Base-by-base conservation (phyloP, 2,113 vertebrate genomes). In the Proterorhinus semilunaris region DNA sequence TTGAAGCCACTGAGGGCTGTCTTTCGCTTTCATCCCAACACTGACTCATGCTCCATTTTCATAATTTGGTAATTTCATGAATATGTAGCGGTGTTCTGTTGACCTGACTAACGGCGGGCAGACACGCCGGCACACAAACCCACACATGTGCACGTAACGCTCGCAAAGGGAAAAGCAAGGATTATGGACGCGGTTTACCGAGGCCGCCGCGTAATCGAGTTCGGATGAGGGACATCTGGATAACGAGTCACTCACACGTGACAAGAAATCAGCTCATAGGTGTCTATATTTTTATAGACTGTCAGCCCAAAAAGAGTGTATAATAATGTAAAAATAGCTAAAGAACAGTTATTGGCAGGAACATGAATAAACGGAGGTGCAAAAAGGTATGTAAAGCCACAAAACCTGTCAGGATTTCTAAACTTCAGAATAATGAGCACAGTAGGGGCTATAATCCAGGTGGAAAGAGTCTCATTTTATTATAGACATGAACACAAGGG, bases 31-130 rank as follows among this genome's bases (percentile, higher is more conserved):
- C 82, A 86, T 85, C 72, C 67, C 69, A 66, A 70, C 72, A 79
- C 68, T 86, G 80, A 83, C 77, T 85, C 79, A 80, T 87, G 81
- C 81, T 81, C 77, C 66, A 76, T 81, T 85, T 88, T 85, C 74
- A 81, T 83, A 83, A 82, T 86, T 90, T 78, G 67, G 57, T 87
- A 77, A 83, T 84, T 82, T 85, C 75, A 84, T 84, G 82, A 88
- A 87, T 87, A 87, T 87, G 42, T 85, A 85, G 85, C 77, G 77
- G 12, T n/a, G 79, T 71, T 49, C 71, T 67, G 78, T 84, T 83
- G 83, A 82, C 78, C 68, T 79, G 83, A 75, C 78, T 76, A 76
- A 83, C 81, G 46, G 62, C 48, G 47, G 48, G 52, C 36, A 72
- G 50, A 71, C 47, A 64, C 69, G 64, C 49, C 13, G 4, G 62